Evolutionary conservation across 1,140 invertebrate species (phyloP).

Genomic region (Hyphantria cunea): DNA sequence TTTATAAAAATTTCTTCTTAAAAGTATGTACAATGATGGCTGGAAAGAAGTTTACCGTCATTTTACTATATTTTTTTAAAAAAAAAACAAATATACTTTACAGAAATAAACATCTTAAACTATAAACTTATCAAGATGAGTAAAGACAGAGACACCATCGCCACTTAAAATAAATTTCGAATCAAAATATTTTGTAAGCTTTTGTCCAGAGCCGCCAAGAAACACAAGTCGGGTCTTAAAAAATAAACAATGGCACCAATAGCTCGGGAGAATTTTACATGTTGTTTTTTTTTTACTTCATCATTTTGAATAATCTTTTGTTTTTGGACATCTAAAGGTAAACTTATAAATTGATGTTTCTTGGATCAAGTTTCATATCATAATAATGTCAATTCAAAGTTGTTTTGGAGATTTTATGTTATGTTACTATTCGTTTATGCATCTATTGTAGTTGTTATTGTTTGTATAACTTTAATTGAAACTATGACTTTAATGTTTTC

Average conservation of each 20-base stretch:
- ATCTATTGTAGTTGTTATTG: too few relatives aligned
- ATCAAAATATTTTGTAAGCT: conserved; percentile 16
- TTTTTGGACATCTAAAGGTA: conserved; percentile 10
- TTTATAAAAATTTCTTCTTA: too few relatives aligned
- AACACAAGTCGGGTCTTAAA: neutral
- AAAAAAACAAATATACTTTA: neutral
- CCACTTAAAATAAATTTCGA: conserved; percentile 1
- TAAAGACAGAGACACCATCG: neutral
- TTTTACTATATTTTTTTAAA: too few relatives aligned
- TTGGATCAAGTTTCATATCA: too few relatives aligned
- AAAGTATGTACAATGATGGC: too few relatives aligned
- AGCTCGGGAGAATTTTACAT: conserved; percentile 2
- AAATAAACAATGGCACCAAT: conserved; percentile 23
- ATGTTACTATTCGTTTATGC: too few relatives aligned
- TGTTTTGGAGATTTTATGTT: too few relatives aligned
- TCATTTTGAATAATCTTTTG: conserved; percentile 9
- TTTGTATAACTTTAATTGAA: too few relatives aligned
- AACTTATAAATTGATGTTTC: neutral
- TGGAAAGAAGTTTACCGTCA: too few relatives aligned
- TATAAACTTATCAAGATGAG: neutral
- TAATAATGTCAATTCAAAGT: too few relatives aligned
- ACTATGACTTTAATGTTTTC: too few relatives aligned
- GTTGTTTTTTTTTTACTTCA: conserved; percentile 12
- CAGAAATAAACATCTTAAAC: neutral
- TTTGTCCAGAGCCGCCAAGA: conserved; percentile 4